Percentiles rank a stretch among this genome's conserved stretches.
Evolutionary conservation across 1,140 invertebrate species (phyloP).

Genomic region (Hypothenemus hampei): DNA sequence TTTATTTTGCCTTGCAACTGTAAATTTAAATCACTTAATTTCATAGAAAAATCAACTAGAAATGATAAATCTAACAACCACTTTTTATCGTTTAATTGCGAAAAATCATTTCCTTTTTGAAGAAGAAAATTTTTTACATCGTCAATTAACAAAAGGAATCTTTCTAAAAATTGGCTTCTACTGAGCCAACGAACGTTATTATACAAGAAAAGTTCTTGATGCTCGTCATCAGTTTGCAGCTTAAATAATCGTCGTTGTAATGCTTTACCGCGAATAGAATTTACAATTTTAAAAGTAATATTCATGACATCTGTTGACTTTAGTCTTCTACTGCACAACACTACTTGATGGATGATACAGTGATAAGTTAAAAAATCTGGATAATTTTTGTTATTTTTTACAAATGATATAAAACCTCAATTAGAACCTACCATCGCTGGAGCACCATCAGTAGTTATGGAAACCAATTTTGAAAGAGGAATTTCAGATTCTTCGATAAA

Average conservation of each 20-base stretch:
- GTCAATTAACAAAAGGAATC: conserved; percentile 35
- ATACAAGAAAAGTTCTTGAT: conserved; percentile 33
- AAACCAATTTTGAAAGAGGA: conserved; percentile 37
- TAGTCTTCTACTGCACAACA: conserved; percentile 38
- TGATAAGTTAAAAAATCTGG: conserved; percentile 39
- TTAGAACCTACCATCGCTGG: conserved; percentile 36
- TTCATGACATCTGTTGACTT: conserved; percentile 41
- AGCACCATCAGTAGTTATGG: conserved; percentile 40
- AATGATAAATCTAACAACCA: conserved; percentile 33
- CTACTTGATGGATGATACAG: conserved; percentile 41
- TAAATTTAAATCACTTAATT: conserved; percentile 38
- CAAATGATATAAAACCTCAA: conserved; percentile 37
- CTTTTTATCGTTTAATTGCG: conserved; percentile 32
- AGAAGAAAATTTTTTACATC: conserved; percentile 39
- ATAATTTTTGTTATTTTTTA: conserved; percentile 35
- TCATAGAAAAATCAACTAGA: conserved; percentile 32
- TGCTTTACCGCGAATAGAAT: conserved; percentile 40
- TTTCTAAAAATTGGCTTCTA: conserved; percentile 37
- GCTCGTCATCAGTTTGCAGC: conserved; percentile 32
- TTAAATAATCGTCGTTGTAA: conserved; percentile 36
- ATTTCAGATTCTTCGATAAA: conserved; percentile 33
- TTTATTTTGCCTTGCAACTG: conserved; percentile 31
- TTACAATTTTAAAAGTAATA: conserved; percentile 41
- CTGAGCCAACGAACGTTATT: conserved; percentile 37
- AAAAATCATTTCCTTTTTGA: conserved; percentile 30